Evolutionary conservation across 1,140 invertebrate genomes (phyloP), one percentile per base, ranked within the genome.

Genomic region (Bombus waltoni): DNA sequence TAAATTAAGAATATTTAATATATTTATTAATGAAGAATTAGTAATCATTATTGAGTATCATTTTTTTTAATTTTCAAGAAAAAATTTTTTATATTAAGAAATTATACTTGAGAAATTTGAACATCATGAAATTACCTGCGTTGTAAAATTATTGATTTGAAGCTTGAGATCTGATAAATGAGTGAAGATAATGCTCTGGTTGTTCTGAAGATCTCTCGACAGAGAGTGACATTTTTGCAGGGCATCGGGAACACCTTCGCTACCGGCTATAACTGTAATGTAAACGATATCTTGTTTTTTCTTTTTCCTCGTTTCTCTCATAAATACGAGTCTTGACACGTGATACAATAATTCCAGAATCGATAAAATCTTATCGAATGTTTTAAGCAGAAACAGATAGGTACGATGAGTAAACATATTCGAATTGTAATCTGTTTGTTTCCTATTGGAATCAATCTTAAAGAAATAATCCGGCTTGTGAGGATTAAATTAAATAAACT

Each of bases 201-300:
- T 97, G 65, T 96, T 95, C 71, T 96, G 96, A 8, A 97, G 93
- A 80, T 97, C 96, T 91, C 95, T 96, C 35, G 96, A 96, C 5
- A 96, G 92, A 3, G 96, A 96, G 92, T 97, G 96, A 88, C 96
- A 97, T 89, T 96, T 95, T 91, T 97, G 97, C 44, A 97, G 87
- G 3, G 96, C 96, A 89, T 97, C 96, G 35, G 96, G 96, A 74
- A 97, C 96, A 62, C 96, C 96, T 92, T 96, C 95, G 92, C 95
- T 97, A 82, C 96, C 96, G 65, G 96, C 96, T 89, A 96, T 96
- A 83, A 97, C 97, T 97, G 95, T 32, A 96, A 96, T 85, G 0
- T 4, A 75, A 79, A 77, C 53, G 74, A 28, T 59, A 65, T 73
- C 15, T 57, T 62, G 28, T 62, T 62, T 62, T n/a, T 1, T 38